Percentiles rank a stretch among this genome's conserved stretches.
These are phyloP conservation scores for Apodemus sylvaticus DNA, from an alignment of 2,113 vertebrate species.

Conservation along the genomic window DNA sequence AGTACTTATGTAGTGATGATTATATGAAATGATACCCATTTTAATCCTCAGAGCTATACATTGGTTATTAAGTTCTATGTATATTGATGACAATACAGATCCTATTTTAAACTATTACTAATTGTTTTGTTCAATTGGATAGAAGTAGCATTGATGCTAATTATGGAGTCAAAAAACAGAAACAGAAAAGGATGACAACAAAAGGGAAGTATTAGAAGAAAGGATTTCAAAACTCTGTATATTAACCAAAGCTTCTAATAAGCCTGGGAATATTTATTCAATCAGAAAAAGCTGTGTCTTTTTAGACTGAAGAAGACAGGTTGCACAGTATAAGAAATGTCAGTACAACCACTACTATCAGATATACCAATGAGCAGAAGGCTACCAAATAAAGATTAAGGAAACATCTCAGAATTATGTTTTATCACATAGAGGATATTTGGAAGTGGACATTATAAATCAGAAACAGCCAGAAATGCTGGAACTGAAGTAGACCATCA, in stretches of 20 bases:
- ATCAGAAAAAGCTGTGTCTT: neutral
- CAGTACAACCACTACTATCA: neutral
- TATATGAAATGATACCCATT: neutral
- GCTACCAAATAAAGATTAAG: neutral
- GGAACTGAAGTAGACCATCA: neutral
- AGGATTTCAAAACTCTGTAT: neutral
- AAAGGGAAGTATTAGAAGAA: neutral
- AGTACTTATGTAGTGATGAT: neutral
- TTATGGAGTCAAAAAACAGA: neutral
- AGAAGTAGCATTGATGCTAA: neutral
- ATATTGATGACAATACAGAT: neutral
- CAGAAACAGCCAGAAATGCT: neutral
- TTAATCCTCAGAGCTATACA: neutral
- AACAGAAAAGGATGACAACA: neutral
- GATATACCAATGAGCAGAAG: neutral
- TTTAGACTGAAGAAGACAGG: neutral
- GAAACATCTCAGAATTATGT: neutral
- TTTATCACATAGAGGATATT: neutral
- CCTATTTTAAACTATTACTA: neutral
- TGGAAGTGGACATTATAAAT: neutral
- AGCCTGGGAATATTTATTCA: neutral
- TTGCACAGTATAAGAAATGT: neutral
- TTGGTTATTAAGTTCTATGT: neutral
- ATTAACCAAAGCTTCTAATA: neutral
- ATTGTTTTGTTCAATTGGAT: neutral